phyloP scores from a whole-genome alignment of 2,797 vertebrate species.

The Sarcophilus harrisii region DNA sequence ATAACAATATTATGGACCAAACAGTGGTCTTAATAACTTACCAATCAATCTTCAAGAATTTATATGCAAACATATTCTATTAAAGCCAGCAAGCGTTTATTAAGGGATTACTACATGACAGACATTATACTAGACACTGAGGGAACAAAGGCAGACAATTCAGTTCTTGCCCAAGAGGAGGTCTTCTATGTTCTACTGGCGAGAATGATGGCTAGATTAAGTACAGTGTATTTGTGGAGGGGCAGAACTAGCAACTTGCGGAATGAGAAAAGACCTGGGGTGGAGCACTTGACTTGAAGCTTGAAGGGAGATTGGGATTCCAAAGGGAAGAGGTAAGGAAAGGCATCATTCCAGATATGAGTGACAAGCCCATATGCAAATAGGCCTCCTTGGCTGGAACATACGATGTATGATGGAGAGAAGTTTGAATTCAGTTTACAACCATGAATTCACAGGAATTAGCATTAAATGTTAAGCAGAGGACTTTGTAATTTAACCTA shows the following conservation, averaged over 20 bases:
- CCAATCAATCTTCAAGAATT: background rate
- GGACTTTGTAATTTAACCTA: background rate
- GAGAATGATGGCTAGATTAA: background rate
- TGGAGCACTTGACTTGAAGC: background rate
- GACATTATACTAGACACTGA: background rate
- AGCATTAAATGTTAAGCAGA: background rate
- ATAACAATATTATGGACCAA: constrained; percentile 63
- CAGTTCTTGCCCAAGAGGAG: background rate
- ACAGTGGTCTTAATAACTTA: constrained; percentile 8
- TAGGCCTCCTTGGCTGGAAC: background rate
- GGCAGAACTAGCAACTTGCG: background rate
- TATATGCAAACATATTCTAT: background rate
- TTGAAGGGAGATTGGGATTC: background rate
- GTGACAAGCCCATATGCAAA: background rate
- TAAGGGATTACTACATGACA: background rate
- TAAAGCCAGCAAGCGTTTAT: background rate
- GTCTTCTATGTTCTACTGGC: background rate
- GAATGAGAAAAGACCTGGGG: background rate
- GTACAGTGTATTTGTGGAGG: background rate
- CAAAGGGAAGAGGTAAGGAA: background rate
- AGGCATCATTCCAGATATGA: background rate
- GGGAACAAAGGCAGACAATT: background rate
- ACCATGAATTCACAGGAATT: background rate
- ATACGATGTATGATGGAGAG: background rate
- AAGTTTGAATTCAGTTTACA: background rate